Evolutionary conservation across 2,113 vertebrate species (phyloP).

Genomic region (Cyprinus carpio): DNA sequence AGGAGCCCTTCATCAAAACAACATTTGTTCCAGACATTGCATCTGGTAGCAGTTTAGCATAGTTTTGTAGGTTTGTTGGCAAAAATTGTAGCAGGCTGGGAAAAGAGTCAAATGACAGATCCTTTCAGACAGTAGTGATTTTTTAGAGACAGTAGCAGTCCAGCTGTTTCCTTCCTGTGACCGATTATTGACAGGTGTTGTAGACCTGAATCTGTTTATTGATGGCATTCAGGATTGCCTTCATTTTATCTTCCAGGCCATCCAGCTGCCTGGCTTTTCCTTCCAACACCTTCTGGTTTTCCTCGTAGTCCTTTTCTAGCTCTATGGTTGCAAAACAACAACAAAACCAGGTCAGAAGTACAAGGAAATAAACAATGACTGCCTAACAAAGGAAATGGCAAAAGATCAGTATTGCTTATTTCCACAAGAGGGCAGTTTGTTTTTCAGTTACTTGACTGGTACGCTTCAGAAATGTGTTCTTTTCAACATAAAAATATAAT

Average conservation of each 20-base stretch:
- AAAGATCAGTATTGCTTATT: background rate
- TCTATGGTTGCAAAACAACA: conserved; percentile 68
- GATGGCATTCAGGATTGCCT: conserved; percentile 86
- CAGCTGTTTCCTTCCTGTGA: background rate
- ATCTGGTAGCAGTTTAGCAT: background rate
- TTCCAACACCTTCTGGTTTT: conserved; percentile 86
- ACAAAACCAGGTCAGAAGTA: background rate
- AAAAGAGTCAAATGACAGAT: background rate
- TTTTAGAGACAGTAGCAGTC: background rate
- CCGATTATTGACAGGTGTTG: conserved; percentile 90
- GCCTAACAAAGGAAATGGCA: background rate
- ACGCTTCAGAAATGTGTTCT: too few species aligned
- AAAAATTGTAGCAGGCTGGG: background rate
- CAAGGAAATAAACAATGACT: background rate
- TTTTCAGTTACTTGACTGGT: background rate
- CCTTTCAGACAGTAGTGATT: conserved; percentile 2
- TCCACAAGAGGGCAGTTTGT: conserved; percentile 23
- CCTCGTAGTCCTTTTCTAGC: conserved; percentile 88
- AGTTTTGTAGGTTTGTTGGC: background rate
- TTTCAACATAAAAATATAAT: too few species aligned
- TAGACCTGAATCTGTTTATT: conserved; percentile 98
- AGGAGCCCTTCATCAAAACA: background rate
- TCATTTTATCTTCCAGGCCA: conserved; percentile 93
- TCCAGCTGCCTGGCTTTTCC: conserved; percentile 90
- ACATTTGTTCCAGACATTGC: background rate